Evolutionary conservation across 1,140 invertebrate species (phyloP).

Genomic region (Rhopalosiphum padi): DNA sequence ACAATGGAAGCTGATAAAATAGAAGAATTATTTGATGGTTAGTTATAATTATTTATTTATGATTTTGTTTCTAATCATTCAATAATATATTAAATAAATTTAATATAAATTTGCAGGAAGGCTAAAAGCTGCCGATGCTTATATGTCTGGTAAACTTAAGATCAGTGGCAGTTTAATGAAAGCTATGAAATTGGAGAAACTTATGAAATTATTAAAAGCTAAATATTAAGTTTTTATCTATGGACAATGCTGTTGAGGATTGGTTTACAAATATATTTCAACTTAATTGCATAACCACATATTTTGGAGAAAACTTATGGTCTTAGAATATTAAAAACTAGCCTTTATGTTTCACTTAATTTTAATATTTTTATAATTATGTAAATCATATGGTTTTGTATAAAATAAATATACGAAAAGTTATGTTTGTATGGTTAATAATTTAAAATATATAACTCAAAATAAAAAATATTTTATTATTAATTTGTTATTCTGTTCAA

Average conservation of each 20-base stretch:
- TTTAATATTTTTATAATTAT: not conserved
- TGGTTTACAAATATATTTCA: not conserved
- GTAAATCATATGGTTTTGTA: not conserved
- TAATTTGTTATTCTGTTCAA: not conserved
- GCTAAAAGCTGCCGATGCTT: conserved; percentile 88
- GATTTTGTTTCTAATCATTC: not conserved
- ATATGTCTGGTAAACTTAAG: conserved; percentile 96
- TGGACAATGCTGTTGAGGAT: not conserved
- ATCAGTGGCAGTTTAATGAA: conserved; percentile 91
- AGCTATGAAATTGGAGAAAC: conserved; percentile 95
- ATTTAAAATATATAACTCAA: not conserved
- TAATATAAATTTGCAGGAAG: conserved; percentile 69
- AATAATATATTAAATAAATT: not conserved
- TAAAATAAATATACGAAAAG: not conserved
- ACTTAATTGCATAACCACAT: not conserved
- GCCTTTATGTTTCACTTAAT: not conserved
- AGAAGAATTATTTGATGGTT: conserved; percentile 79
- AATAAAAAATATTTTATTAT: conserved; percentile 27
- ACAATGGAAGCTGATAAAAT: conserved; percentile 83
- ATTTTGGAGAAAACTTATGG: not conserved
- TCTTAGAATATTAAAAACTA: not conserved
- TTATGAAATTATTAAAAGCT: conserved; percentile 87
- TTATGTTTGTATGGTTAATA: not conserved
- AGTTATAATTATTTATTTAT: conserved; percentile 54
- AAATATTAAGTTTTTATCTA: conserved; percentile 64